These are phyloP conservation scores for Agapornis canus DNA, from an alignment of 2,797 vertebrate species.

Conservation along the genomic window DNA sequence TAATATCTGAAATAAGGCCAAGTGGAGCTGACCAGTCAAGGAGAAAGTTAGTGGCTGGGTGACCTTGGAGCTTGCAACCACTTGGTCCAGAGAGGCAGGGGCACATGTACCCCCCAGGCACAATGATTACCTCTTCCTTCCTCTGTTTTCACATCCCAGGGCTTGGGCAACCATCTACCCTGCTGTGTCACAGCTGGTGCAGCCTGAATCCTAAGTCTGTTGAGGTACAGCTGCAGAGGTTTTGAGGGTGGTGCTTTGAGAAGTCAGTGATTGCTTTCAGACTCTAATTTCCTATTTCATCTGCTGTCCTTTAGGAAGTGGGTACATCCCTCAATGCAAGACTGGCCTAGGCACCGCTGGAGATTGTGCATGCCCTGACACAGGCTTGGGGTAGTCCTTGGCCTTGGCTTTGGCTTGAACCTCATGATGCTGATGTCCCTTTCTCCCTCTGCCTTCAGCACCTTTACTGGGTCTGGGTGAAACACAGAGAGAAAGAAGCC, in stretches of 20 bases:
- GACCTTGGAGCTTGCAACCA: not conserved
- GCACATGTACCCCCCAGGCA: accelerated
- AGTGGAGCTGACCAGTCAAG: not conserved
- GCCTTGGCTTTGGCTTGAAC: not conserved
- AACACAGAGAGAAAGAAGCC: not conserved
- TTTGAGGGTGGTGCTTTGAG: not conserved
- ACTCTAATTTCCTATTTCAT: not conserved
- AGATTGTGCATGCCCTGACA: not conserved
- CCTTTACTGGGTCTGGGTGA: not conserved
- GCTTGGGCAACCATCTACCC: not conserved
- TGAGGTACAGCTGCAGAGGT: not conserved
- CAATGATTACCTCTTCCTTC: not conserved
- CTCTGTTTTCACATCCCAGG: not conserved
- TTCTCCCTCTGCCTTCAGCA: not conserved
- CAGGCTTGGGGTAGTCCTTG: not conserved
- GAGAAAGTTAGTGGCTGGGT: not conserved
- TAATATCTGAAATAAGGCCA: not conserved
- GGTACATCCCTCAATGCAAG: not conserved
- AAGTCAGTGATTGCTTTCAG: not conserved
- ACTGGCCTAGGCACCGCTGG: not conserved
- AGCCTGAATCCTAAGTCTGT: not conserved
- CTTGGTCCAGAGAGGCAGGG: not conserved
- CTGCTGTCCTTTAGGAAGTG: not conserved
- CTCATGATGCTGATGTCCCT: not conserved
- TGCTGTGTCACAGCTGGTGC: not conserved